Evolutionary conservation across 1,140 invertebrate species (phyloP).

Genomic region (Procambarus clarkii): DNA sequence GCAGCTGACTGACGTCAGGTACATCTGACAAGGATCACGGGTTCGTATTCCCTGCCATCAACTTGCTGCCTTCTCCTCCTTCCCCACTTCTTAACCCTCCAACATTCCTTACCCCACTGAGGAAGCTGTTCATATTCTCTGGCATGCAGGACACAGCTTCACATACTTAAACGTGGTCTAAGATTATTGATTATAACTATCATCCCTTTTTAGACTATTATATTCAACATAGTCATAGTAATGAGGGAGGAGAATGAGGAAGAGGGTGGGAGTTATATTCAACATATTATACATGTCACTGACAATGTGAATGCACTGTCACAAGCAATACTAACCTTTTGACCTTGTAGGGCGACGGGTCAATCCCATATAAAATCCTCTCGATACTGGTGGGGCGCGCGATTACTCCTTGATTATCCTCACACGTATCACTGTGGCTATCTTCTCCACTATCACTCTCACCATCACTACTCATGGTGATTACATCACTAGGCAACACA

Average conservation of each 20-base stretch:
- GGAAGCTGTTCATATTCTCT: no score
- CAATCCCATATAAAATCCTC: conserved; percentile 60
- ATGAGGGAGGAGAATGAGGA: background rate
- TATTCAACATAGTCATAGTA: background rate
- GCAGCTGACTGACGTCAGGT: no score
- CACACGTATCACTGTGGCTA: conserved; percentile 39
- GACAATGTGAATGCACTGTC: no score
- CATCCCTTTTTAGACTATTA: no score
- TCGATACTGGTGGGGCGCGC: conserved; percentile 46
- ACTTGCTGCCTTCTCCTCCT: no score
- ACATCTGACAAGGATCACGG: no score
- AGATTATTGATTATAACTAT: no score
- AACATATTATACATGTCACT: background rate
- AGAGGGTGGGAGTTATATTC: background rate
- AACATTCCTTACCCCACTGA: no score
- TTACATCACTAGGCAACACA: background rate
- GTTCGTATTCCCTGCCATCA: no score
- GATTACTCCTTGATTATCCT: background rate
- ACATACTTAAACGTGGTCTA: no score
- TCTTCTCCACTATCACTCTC: conserved; percentile 8
- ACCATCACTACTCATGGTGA: background rate
- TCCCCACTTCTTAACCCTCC: no score
- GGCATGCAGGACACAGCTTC: no score
- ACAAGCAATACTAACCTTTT: conserved; percentile 41
- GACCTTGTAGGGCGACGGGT: conserved; percentile 54